Conservation (phyloP, 2,797 vertebrate genomes). For the Petrocephalus schoutedeni region DNA sequence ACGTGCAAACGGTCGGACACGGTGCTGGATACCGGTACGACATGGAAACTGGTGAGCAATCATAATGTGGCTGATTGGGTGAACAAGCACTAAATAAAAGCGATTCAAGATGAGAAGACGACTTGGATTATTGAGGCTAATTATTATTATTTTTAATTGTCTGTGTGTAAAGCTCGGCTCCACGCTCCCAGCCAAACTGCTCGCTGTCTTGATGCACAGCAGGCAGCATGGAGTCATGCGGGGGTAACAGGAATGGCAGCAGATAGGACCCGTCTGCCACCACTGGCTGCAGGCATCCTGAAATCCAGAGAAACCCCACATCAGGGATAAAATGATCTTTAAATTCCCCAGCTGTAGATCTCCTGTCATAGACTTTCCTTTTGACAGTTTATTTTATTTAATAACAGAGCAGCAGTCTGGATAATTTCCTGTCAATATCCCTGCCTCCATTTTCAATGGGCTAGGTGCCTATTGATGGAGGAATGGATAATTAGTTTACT, state of each 20-base stretch:
- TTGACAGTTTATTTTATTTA: constrained; percentile 17
- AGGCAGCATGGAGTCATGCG: neutral
- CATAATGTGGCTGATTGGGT: neutral
- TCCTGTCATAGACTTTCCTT: constrained; percentile 24
- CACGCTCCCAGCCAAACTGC: neutral
- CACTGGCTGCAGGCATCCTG: neutral
- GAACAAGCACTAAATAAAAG: neutral
- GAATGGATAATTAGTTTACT: constrained; percentile 92
- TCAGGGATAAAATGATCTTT: neutral
- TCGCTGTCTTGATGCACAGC: neutral
- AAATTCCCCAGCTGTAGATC: constrained; percentile 31
- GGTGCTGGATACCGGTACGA: neutral
- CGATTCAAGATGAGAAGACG: neutral
- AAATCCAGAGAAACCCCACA: neutral
- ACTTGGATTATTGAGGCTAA: neutral
- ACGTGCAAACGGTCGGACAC: neutral
- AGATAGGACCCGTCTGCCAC: neutral
- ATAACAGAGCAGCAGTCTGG: constrained; percentile 60
- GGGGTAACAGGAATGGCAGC: neutral
- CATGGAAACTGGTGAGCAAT: neutral
- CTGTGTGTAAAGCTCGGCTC: neutral
- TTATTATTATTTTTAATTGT: neutral
- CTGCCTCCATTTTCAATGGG: constrained; percentile 81
- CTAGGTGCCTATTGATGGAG: constrained; percentile 77
- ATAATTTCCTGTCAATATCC: constrained; percentile 70